Evolutionary conservation across 2,113 vertebrate genomes (phyloP), one percentile per base, ranked within the genome.

Genomic region (Jacana jacana): DNA sequence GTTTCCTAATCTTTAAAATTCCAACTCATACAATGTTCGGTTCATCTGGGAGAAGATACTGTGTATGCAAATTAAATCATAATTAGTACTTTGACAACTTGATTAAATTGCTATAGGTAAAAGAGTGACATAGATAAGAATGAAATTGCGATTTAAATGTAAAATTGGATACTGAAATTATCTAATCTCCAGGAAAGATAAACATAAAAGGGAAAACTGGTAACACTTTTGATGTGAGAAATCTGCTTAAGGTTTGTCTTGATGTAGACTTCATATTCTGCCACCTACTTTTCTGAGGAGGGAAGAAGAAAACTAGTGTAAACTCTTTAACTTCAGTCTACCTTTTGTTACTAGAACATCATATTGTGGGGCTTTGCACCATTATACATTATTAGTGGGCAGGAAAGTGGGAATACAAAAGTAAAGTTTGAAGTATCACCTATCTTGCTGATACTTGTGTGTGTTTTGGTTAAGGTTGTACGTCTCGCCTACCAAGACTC

Each of bases 391-490:
- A 40, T 17, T 77, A 85, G 28, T 27, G 15, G 42, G 5, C 8
- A 76, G 42, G 39, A 51, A 27, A 79, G 13, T 28, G 46, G 30
- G 28, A 52, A 33, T 57, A 68, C 4, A 54, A 37, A 75, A 64
- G 8, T 55, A 33, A 33, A 27, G 37, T 61, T 72, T 1, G 3
- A 25, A 49, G 33, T 84, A n/a, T 25, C 89, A 6, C 0, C 0
- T 80, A 14, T 60, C 54, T 85, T 81, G 48, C 72, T 97, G 81
- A 92, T 39, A n/a, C 33, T 79, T 93, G 24, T 91, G 49, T 96
- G 89, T 96, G 16, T 96, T 98, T 96, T 96, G 88, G 91, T 98
- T 86, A 97, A 99, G 99, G 99, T 98, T 99, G 68, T 99, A 99
- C 24, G 92, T 98, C 85, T 98, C 98, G 89, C 98, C 99, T 94